These are phyloP conservation scores for Hippocampus barbouri DNA, from an alignment of 2,113 vertebrate genomes.

Conservation along the genomic window DNA sequence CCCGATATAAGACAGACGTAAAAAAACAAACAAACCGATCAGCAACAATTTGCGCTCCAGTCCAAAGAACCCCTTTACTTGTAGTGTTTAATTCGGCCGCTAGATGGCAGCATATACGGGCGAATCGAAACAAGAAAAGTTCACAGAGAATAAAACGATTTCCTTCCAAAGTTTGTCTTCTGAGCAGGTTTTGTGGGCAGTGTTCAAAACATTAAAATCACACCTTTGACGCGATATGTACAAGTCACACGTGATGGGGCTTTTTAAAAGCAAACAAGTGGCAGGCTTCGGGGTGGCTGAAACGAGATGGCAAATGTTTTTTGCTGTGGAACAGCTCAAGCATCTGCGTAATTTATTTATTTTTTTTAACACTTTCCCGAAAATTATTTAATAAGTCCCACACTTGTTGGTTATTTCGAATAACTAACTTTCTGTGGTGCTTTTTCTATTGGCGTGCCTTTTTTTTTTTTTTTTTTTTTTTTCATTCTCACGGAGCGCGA, in stretches of 20 bases:
- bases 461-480: no score
- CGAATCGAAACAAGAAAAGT: not conserved
- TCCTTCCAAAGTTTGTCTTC: not conserved
- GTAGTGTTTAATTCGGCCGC: conserved; percentile 5
- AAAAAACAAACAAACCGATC: no score
- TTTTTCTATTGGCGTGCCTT: not conserved
- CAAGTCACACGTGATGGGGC: no score
- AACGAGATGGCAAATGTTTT: not conserved
- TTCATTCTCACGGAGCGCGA: not conserved
- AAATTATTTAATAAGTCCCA: not conserved
- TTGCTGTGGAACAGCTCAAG: not conserved
- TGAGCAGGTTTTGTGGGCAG: not conserved
- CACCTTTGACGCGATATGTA: not conserved
- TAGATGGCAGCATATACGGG: conserved; percentile 30
- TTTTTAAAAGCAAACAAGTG: not conserved
- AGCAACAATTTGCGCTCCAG: not conserved
- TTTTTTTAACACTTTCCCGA: not conserved
- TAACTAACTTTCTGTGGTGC: not conserved
- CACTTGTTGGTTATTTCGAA: not conserved
- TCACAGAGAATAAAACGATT: not conserved
- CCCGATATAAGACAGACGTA: not conserved
- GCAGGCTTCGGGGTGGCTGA: not conserved
- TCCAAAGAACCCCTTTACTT: not conserved
- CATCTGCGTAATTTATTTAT: no score
- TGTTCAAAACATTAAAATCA: not conserved